phyloP scores from a whole-genome alignment of 2,888 invertebrate species.

The Nemurella pictetii region DNA sequence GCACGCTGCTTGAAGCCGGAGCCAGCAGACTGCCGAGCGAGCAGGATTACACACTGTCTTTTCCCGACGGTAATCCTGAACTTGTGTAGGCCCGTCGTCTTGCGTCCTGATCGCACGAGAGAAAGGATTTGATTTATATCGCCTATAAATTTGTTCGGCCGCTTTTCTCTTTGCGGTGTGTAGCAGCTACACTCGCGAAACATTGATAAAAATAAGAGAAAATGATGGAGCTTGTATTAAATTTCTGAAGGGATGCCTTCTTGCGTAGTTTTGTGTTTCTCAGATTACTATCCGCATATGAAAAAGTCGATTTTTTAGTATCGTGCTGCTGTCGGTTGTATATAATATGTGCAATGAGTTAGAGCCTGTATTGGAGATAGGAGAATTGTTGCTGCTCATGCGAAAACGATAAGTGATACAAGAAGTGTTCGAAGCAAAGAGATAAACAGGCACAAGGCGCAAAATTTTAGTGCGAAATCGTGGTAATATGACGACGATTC shows the following conservation, averaged over 20 bases:
- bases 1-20: neutral
- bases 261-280: neutral
- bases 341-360: neutral
- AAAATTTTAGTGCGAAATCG: neutral
- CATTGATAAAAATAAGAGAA: neutral
- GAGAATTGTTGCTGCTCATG: neutral
- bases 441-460: neutral
- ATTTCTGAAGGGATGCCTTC: neutral
- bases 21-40: neutral
- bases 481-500: neutral
- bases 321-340: neutral
- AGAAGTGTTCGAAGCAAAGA: neutral
- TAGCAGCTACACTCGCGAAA: neutral
- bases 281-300: neutral
- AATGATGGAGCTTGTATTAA: neutral
- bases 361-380: neutral
- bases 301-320: neutral
- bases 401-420: neutral
- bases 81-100: neutral
- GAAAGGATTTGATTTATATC: neutral
- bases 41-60: neutral
- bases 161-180: neutral
- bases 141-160: neutral
- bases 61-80: neutral
- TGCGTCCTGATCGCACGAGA: neutral